phyloP scores from a whole-genome alignment of 1,140 invertebrate species.

The Diabrotica virgifera region DNA sequence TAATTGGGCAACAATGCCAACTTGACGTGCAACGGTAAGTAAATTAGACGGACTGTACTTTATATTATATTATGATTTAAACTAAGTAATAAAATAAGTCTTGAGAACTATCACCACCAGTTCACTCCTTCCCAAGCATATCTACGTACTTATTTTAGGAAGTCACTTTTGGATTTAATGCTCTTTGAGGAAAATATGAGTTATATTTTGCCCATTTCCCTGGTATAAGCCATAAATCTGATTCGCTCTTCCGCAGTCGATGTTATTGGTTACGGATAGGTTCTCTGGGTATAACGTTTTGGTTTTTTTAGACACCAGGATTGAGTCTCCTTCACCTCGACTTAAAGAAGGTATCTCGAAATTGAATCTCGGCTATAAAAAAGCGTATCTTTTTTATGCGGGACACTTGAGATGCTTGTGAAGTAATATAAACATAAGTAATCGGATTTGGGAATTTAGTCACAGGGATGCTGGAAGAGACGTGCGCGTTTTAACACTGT shows the following conservation, averaged over 20 bases:
- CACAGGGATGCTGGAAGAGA: neutral
- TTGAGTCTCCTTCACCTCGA: conserved; percentile 27
- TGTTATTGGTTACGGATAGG: conserved; percentile 38
- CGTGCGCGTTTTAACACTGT: neutral
- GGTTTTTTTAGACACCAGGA: conserved; percentile 25
- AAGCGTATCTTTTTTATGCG: conserved; percentile 13
- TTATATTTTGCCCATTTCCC: neutral
- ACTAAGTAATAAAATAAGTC: no score
- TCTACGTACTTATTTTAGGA: no score
- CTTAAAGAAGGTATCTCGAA: conserved; percentile 30
- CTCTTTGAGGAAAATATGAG: no score
- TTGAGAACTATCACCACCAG: no score
- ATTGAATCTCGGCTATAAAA: conserved; percentile 33
- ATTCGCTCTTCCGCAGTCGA: conserved; percentile 26
- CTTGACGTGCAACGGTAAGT: no score
- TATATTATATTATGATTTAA: no score
- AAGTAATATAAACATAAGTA: conserved; percentile 19
- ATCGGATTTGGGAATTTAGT: conserved; percentile 16
- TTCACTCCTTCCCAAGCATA: no score
- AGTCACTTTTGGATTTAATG: no score
- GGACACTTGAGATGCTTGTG: conserved; percentile 11
- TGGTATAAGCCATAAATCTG: conserved; percentile 8
- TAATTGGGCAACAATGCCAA: no score
- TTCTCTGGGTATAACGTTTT: conserved; percentile 30
- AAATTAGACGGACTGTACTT: no score